Evolutionary conservation across 1,140 invertebrate species (phyloP).

Genomic region (Drosophila guanche): DNA sequence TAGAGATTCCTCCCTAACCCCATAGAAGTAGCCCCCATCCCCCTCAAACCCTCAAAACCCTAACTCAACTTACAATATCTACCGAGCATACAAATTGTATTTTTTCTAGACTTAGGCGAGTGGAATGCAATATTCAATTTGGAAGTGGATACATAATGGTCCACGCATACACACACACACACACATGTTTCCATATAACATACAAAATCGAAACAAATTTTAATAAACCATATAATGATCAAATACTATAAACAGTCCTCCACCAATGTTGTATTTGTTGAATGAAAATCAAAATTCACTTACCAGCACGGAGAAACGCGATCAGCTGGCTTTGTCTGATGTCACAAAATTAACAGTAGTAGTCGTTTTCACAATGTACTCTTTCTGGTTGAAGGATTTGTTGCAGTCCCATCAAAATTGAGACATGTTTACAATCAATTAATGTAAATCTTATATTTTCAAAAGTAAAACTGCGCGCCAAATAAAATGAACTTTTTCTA

Average conservation of each 20-base stretch:
- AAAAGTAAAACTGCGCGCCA: neutral
- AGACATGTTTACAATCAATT: too few species aligned
- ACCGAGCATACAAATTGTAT: conserved; percentile 47
- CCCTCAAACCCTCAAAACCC: neutral
- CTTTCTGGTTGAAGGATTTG: too few species aligned
- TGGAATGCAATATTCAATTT: conserved; percentile 57
- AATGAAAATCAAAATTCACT: neutral
- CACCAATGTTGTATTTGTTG: neutral
- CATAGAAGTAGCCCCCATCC: conserved; percentile 5
- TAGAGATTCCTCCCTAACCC: conserved; percentile 25
- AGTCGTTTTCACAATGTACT: too few species aligned
- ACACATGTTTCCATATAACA: conserved; percentile 58
- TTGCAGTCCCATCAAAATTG: too few species aligned
- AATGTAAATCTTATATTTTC: too few species aligned
- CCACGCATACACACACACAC: conserved; percentile 26
- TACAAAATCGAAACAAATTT: conserved; percentile 55
- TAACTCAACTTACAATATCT: conserved; percentile 56
- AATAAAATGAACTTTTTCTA: neutral
- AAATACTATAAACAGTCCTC: neutral
- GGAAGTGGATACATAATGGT: conserved; percentile 39
- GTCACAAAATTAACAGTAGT: too few species aligned
- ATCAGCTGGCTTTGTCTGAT: too few species aligned
- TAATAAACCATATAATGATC: conserved; percentile 67
- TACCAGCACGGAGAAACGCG: too few species aligned
- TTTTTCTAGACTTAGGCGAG: conserved; percentile 57